phyloP scores from a whole-genome alignment of 1,140 invertebrate species.

The Drosophila cardini region DNA sequence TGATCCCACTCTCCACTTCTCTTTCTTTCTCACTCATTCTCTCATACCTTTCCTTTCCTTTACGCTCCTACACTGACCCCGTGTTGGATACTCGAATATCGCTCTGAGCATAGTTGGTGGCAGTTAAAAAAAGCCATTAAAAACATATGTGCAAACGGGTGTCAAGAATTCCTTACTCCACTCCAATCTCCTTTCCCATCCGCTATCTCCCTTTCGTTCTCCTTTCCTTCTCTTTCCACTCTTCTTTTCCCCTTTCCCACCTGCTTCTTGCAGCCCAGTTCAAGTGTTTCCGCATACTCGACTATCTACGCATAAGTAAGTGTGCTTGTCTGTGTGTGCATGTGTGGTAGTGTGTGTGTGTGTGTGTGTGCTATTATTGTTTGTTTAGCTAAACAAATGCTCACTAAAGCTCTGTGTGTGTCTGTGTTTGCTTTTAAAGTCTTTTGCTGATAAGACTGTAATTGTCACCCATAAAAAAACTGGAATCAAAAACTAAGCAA shows the following conservation, averaged over 20 bases:
- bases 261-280: constrained; percentile 23
- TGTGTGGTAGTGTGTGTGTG: neutral
- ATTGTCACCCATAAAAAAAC: neutral
- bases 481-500: neutral
- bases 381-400: constrained; percentile 58
- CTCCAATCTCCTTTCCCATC: neutral
- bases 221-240: neutral
- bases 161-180: constrained; percentile 13
- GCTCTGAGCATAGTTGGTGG: constrained; percentile 43
- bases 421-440: constrained; percentile 23
- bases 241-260: no score
- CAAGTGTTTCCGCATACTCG: constrained; percentile 57
- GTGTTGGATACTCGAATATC: neutral
- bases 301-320: constrained; percentile 18
- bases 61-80: neutral
- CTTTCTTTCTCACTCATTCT: neutral
- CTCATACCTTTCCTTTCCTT: neutral
- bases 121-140: constrained; percentile 76
- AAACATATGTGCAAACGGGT: constrained; percentile 70
- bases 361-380: constrained; percentile 16
- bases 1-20: neutral
- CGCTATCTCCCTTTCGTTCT: neutral
- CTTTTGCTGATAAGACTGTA: constrained; percentile 31
- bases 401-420: neutral
- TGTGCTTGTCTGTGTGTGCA: constrained; percentile 9